Conservation (phyloP, 2,888 invertebrate species). For the Scaptomyza flava region DNA sequence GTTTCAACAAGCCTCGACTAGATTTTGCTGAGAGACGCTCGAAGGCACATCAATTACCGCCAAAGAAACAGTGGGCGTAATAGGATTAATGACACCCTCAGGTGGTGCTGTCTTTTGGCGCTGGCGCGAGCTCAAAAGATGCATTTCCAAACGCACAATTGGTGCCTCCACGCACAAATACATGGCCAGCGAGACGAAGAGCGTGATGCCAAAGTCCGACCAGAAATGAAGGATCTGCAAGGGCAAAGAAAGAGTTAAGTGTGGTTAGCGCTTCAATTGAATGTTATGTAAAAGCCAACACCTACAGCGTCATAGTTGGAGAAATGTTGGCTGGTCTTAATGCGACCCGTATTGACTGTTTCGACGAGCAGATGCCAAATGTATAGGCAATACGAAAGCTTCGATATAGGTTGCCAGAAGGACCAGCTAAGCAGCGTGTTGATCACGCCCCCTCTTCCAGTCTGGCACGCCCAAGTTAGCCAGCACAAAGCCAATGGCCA, state of each 20-base stretch:
- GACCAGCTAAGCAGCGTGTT: conserved; percentile 76
- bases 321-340: conserved; percentile 69
- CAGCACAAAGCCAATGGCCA: conserved; percentile 81
- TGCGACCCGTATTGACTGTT: conserved; percentile 55
- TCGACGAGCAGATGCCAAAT: conserved; percentile 76
- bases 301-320: conserved; percentile 75
- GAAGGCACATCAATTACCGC: conserved; percentile 42
- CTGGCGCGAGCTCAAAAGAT: conserved; percentile 27
- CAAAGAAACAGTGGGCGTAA: conserved; percentile 40
- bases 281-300: neutral
- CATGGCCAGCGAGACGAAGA: conserved; percentile 48
- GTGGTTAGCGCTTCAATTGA: neutral
- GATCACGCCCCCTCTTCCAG: conserved; percentile 74
- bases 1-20: conserved; percentile 37
- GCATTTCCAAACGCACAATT: conserved; percentile 43
- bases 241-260: neutral
- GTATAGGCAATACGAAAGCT: conserved; percentile 79
- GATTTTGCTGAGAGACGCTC: conserved; percentile 48
- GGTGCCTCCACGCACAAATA: conserved; percentile 50
- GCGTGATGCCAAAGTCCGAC: conserved; percentile 79
- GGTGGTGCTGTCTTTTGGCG: neutral
- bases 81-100: neutral
- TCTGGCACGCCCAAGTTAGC: conserved; percentile 80
- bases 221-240: conserved; percentile 71
- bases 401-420: conserved; percentile 79